Evolutionary conservation across 1,140 invertebrate species (phyloP), one percentile per base, ranked within the genome.

Genomic region (Bombus pyrosoma): DNA sequence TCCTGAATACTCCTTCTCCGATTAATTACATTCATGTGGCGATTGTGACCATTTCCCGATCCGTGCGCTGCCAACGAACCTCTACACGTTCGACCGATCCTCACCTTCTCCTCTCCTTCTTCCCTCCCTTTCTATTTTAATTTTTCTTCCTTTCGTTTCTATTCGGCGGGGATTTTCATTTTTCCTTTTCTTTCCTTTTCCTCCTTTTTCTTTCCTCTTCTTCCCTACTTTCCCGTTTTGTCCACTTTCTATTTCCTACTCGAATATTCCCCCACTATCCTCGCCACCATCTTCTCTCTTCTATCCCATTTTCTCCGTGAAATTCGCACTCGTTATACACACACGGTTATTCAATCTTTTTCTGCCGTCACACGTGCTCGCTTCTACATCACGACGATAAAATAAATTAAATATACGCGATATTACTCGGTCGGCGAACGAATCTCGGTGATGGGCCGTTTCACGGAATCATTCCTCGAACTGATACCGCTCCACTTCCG

Each of bases 361-460:
- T 81, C 68, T 39, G 79, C 71, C 68, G 71, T 88, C 59, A 73
- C 78, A 81, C 66, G 73, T 47, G 66, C 78, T 87, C 87, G 83
- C 86, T 91, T 83, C 84, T 66, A 86, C 86, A 83, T 83, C 80
- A 72, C 79, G 81, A 57, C 41, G 77, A 73, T 37, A 6, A 77
- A 62, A 77, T 22, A 22, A 68, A 25, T 37, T 37, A 68, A 34
- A 68, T 76, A 53, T 79, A 78, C 77, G 66, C 39, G 47, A 39
- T 86, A 86, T 73, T 71, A 82, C 74, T 88, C 89, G 87, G 90
- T 84, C 73, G 75, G 64, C 57, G 57, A 85, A 89, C 86, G 88
- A 92, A 92, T 87, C 76, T 64, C 90, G 92, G 89, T 92, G 93
- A 91, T 91, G 92, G 91, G 86, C 57, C 37, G 57, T 90, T 57